Percentiles rank a stretch among this genome's conserved stretches.
Conservation (phyloP, 2,113 vertebrate genomes). For the Paramisgurnus dabryanus region DNA sequence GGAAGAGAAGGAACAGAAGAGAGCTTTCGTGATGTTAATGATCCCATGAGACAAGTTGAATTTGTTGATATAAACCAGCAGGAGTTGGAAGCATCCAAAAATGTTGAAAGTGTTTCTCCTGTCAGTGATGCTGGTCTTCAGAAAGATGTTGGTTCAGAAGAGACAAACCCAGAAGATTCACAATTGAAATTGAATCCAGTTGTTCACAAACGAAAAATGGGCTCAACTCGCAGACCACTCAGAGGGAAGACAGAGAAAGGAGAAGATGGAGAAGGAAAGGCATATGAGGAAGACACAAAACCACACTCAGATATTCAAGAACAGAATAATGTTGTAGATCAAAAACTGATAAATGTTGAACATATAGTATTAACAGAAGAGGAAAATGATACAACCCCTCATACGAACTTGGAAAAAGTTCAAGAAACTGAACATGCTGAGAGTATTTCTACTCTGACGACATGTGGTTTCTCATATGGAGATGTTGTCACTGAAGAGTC, state of each 20-base stretch:
- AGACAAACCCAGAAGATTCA: too few relatives aligned
- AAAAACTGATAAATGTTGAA: too few relatives aligned
- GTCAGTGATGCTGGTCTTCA: too few relatives aligned
- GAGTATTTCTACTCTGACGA: too few relatives aligned
- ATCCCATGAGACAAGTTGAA: background rate
- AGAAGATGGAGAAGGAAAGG: background rate
- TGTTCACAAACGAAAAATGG: slow-evolving; percentile 48
- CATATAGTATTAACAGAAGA: too few relatives aligned
- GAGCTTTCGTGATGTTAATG: background rate
- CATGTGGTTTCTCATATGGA: too few relatives aligned
- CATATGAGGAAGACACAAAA: background rate
- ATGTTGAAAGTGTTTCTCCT: too few relatives aligned
- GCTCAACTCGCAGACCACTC: slow-evolving; percentile 9
- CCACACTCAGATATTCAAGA: background rate
- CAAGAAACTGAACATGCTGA: background rate
- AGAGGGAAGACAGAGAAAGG: background rate
- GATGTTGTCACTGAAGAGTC: too few relatives aligned
- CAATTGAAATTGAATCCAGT: too few relatives aligned
- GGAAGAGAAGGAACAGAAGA: background rate
- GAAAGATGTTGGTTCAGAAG: too few relatives aligned
- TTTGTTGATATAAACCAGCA: background rate
- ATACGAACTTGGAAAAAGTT: too few relatives aligned
- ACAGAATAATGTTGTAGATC: background rate
- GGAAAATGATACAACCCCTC: too few relatives aligned
- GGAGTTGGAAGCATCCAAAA: background rate